Evolutionary conservation across 2,888 invertebrate genomes (phyloP), one percentile per base, ranked within the genome.

Genomic region (Lycocerus yunnanus): DNA sequence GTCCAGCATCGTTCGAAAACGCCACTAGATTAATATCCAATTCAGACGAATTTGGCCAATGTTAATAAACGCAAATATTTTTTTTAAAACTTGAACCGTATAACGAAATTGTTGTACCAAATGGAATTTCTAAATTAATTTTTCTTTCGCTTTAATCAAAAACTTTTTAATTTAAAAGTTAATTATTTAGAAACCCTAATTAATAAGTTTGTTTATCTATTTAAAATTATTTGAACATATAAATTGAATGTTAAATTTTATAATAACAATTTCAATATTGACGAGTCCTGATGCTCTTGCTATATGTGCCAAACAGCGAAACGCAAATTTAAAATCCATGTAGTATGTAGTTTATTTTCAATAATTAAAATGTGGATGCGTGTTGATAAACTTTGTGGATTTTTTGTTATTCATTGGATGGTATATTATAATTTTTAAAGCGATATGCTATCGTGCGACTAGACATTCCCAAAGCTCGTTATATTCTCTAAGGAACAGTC

Each of bases 401-500:
- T 43, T 43, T 43, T 43, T 43, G 43, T 43, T 43, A 43, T 43
- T 43, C 43, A 43, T 43, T 43, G n/a, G 43, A 63, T 63, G 20
- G 61, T 20, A 18, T 20, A 63, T 18, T 20, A 16, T 63, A 63
- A 63, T 63, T 63, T 63, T 72, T 61, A 63, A 60, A 43, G 20
- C 61, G 20, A 63, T 16, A 70, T 65, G 43, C 61, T 20, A 61
- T 11, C 68, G 72, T 63, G 68, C 61, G 68, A 63, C 63, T 68
- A 18, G 11, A 24, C 67, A 43, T 13, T 72, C 72, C 68, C 72
- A 68, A 43, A 27, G 71, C 67, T 71, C 71, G 59, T 58, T 58
- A 24, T 68, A 27, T 27, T 69, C 74, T 72, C 75, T 58, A 63
- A 75, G 72, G 75, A 15, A 67, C 63, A 75, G 75, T 75, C 75